Evolutionary conservation across 1,140 invertebrate genomes (phyloP).

Genomic region (Drosophila azteca): DNA sequence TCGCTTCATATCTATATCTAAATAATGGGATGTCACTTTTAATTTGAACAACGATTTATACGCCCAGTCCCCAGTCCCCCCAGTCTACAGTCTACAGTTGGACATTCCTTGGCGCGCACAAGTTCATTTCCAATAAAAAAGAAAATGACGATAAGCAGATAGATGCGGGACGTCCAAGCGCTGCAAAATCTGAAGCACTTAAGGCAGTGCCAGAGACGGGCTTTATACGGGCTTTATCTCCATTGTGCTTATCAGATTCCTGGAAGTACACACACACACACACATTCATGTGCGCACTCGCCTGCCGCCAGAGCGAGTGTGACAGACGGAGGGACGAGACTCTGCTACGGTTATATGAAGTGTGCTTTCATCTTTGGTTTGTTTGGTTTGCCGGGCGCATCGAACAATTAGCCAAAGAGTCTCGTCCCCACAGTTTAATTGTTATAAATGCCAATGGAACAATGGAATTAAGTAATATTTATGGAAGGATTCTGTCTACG

Average conservation of each 20-base stretch:
- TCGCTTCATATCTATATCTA: constrained; percentile 60
- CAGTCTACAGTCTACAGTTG: neutral
- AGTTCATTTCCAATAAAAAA: constrained; percentile 65
- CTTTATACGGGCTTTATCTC: constrained; percentile 45
- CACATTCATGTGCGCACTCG: constrained; percentile 15
- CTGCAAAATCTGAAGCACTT: neutral
- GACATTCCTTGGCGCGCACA: constrained; percentile 20
- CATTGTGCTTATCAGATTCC: constrained; percentile 65
- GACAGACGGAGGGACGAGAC: constrained; percentile 3
- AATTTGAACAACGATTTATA: constrained; percentile 75
- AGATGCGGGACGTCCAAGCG: neutral
- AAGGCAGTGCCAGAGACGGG: neutral
- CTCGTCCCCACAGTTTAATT: constrained; percentile 74
- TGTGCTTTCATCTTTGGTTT: neutral
- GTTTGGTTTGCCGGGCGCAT: constrained; percentile 35
- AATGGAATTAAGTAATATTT: constrained; percentile 77
- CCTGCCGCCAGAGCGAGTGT: constrained; percentile 30
- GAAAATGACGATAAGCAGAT: constrained; percentile 21
- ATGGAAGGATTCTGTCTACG: constrained; percentile 43
- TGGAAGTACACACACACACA: constrained; percentile 33
- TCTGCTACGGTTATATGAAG: neutral
- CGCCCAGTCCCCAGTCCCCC: constrained; percentile 14
- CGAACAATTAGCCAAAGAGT: constrained; percentile 61
- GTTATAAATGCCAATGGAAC: constrained; percentile 72
- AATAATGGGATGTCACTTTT: constrained; percentile 78